These are phyloP conservation scores for Cossypha polioptera DNA, from an alignment of 2,797 vertebrate genomes.

Conservation along the genomic window DNA sequence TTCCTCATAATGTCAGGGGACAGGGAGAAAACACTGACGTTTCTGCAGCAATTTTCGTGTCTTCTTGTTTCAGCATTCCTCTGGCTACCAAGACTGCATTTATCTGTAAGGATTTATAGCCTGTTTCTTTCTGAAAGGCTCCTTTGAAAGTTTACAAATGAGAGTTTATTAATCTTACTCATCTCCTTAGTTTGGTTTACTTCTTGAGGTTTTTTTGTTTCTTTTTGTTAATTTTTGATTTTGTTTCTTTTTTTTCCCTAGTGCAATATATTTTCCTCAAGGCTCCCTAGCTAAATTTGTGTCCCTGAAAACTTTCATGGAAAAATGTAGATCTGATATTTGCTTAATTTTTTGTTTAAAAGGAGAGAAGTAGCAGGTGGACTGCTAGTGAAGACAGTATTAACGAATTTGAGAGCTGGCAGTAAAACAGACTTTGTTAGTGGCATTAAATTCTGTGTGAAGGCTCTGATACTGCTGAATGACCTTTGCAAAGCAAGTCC, in stretches of 20 bases:
- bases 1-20: slow-evolving; percentile 90
- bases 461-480: background rate
- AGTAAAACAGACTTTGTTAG: slow-evolving; percentile 7
- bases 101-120: slow-evolving; percentile 82
- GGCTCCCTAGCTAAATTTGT: background rate
- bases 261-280: background rate
- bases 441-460: background rate
- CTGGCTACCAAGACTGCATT: slow-evolving; percentile 86
- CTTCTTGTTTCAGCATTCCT: slow-evolving; percentile 90
- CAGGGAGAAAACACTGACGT: slow-evolving; percentile 73
- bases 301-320: background rate
- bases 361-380: background rate
- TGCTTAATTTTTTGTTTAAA: background rate
- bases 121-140: background rate
- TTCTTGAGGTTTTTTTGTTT: no score
- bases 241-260: background rate
- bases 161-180: background rate
- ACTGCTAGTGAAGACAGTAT: background rate
- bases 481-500: background rate
- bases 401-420: slow-evolving; percentile 34
- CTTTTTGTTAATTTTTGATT: background rate
- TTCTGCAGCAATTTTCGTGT: slow-evolving; percentile 83
- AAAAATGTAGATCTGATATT: background rate
- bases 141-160: background rate
- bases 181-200: background rate